Evolutionary conservation across 2,113 vertebrate species (phyloP), one percentile per base, ranked within the genome.

Genomic region (Diadophis punctatus): DNA sequence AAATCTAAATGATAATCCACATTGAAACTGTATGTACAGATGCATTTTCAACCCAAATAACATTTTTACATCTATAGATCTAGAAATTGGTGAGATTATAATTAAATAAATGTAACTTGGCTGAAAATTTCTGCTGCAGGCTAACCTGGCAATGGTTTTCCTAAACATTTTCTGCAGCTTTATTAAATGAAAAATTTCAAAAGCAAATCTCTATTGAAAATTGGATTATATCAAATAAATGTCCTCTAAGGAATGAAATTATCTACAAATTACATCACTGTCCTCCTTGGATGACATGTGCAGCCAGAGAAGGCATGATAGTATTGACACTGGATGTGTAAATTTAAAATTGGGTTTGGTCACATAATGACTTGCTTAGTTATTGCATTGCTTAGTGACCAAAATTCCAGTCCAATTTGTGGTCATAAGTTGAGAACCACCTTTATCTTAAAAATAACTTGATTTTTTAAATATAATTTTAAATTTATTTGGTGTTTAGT

Each of bases 171-270:
- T 86, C 43, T 91, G 86, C 63, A 86, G 2, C 27, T 92, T 9
- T 90, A 87, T 48, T 55, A 89, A 90, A 53, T 1, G 86, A 8
- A 68, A 89, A 84, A 46, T 90, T 90, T 93, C 91, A 94, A 93
- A 95, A 94, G 11, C 20, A 91, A 93, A 90, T 85, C 85, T 0
- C 18, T 63, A 30, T 11, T 88, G 60, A 20, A 86, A 88, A 53
- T 34, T 51, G n/a, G 93, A 93, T 34, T 92, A 74, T 89, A 93
- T 89, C 2, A 94, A 94, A 93, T n/a, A 92, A 89, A 93, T 93
- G 86, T 58, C 0, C 56, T 9, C 56, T 25, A 25, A 25, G 56
- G 56, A 56, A 56, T 23, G 22, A 56, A 56, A 56, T 56, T 6
- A 56, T 56, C 5, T 56, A 56, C 55, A 56, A 56, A 56, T 56